Conservation (phyloP, 2,113 vertebrate genomes). For the Hydropotes inermis region DNA sequence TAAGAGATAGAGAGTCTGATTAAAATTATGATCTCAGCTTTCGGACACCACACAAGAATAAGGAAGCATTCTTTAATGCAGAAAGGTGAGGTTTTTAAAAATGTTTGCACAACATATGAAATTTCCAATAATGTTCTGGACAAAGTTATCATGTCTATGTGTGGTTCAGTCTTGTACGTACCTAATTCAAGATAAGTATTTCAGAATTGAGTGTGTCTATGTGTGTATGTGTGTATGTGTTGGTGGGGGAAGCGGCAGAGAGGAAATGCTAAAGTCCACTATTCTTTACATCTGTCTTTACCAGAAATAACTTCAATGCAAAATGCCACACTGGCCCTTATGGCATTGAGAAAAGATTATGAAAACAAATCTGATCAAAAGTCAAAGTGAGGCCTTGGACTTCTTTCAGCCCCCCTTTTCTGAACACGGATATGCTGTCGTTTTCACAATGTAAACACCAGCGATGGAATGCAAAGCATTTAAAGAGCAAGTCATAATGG, state of each 20-base stretch:
- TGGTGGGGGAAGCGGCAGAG: not conserved
- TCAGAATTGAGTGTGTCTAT: not conserved
- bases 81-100: not conserved
- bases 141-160: not conserved
- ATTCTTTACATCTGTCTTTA: not conserved
- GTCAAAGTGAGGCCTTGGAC: not conserved
- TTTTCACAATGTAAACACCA: not conserved
- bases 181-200: not conserved
- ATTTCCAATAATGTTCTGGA: not conserved
- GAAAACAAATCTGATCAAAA: not conserved
- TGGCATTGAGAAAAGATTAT: not conserved
- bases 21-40: not conserved
- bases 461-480: not conserved
- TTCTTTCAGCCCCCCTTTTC: not conserved
- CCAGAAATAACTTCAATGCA: not conserved
- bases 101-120: not conserved
- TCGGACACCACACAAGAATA: not conserved
- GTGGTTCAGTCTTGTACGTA: not conserved
- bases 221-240: not conserved
- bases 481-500: conserved; percentile 9
- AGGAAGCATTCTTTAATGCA: not conserved
- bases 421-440: not conserved
- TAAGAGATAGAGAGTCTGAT: not conserved
- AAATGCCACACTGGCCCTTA: not conserved
- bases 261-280: not conserved